These are phyloP conservation scores for Enteromius mattozi DNA, from an alignment of 2,797 vertebrate genomes.

Conservation along the genomic window DNA sequence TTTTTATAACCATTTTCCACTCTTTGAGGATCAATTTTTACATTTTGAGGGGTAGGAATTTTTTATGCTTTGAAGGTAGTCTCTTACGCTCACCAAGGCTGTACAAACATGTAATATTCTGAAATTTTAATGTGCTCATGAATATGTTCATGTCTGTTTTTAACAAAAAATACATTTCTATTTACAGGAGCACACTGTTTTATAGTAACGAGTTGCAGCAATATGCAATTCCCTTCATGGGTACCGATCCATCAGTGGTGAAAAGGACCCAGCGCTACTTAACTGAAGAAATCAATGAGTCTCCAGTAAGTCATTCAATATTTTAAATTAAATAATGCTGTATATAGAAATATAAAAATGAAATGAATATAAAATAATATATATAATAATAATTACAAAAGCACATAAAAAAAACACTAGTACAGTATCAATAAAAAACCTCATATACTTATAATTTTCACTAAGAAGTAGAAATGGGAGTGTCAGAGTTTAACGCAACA, in stretches of 20 bases:
- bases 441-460: neutral
- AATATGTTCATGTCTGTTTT: neutral
- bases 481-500: neutral
- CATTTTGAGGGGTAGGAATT: neutral
- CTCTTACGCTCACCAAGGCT: neutral
- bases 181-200: slow-evolving; percentile 81
- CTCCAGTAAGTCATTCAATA: slow-evolving; percentile 81
- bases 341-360: neutral
- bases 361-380: too few species aligned
- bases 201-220: slow-evolving; percentile 85
- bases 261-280: slow-evolving; percentile 90
- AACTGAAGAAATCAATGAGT: slow-evolving; percentile 79
- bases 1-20: neutral
- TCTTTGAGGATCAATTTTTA: neutral
- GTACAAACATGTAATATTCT: neutral
- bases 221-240: slow-evolving; percentile 90
- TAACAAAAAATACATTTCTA: neutral
- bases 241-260: slow-evolving; percentile 90
- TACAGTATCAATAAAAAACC: neutral
- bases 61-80: too few species aligned
- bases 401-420: neutral
- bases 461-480: too few species aligned
- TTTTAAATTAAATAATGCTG: neutral
- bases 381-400: neutral
- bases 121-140: neutral